Percentiles rank a stretch among this genome's conserved stretches.
phyloP scores from a whole-genome alignment of 1,140 invertebrate species.

The Neodiprion pinetum region DNA sequence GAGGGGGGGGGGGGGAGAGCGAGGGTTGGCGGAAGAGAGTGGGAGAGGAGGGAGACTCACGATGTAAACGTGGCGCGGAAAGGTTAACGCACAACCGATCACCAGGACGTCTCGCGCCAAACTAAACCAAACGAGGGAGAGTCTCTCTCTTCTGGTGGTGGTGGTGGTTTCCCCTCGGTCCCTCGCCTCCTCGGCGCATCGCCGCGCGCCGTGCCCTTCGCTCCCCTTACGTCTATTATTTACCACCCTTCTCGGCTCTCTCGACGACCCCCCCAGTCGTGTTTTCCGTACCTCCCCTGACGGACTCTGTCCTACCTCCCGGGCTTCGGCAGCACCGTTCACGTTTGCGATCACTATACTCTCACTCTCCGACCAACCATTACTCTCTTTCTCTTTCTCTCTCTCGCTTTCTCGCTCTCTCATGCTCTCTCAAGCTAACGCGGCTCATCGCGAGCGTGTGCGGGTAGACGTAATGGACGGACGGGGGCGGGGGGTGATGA shows the following conservation, averaged over 20 bases:
- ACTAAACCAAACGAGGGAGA: conserved; percentile 31
- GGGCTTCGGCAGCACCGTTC: not conserved
- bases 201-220: conserved; percentile 28
- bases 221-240: conserved; percentile 29
- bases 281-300: not conserved
- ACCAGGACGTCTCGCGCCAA: conserved; percentile 30
- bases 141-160: conserved; percentile 25
- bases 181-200: not conserved
- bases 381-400: not conserved
- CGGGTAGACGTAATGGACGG: not conserved
- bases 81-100: conserved; percentile 16
- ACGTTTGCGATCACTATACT: not conserved
- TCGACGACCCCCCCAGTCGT: not conserved
- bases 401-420: conserved; percentile 8
- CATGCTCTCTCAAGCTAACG: not conserved
- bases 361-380: conserved; percentile 2
- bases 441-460: not conserved
- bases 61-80: conserved; percentile 12
- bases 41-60: conserved; percentile 16
- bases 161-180: conserved; percentile 35
- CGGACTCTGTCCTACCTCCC: conserved; percentile 8
- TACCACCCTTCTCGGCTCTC: conserved; percentile 15
- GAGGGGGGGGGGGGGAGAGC: not conserved
- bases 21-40: not conserved
- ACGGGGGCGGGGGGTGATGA: too few species aligned